Conservation (phyloP, 2,113 vertebrate species). For the Tinamus guttatus region DNA sequence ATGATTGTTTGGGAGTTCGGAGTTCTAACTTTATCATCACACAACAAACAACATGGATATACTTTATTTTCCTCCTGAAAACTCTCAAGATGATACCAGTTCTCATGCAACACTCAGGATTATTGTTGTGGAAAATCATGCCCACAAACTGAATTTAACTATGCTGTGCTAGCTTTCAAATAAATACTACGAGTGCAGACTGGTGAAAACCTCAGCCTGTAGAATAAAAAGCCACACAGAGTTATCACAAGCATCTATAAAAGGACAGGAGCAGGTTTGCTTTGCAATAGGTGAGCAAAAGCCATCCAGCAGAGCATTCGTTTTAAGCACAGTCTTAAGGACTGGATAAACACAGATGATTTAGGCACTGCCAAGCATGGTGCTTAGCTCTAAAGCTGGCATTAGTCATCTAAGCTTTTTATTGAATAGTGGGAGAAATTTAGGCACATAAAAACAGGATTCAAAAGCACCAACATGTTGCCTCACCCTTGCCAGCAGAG, state of each 20-base stretch:
- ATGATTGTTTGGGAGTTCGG: slow-evolving; percentile 5
- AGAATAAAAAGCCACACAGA: not conserved
- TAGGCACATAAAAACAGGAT: not conserved
- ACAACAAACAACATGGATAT: not conserved
- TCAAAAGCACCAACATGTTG: not conserved
- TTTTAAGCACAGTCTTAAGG: not conserved
- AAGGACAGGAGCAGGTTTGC: not conserved
- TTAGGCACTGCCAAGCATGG: not conserved
- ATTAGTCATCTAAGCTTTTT: not conserved
- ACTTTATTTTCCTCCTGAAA: not conserved
- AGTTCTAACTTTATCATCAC: slow-evolving; percentile 20
- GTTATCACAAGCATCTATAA: not conserved
- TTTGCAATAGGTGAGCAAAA: not conserved
- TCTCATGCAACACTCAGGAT: not conserved
- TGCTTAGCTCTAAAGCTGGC: not conserved
- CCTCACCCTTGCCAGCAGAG: not conserved
- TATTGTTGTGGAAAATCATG: not conserved
- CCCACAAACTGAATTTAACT: not conserved
- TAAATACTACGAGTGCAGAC: not conserved
- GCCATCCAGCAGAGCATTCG: not conserved
- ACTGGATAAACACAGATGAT: not conserved
- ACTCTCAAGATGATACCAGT: not conserved
- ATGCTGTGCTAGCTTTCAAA: not conserved
- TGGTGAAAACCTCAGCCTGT: not conserved
- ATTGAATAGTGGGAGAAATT: not conserved